Percentiles rank a stretch among this genome's conserved stretches.
Evolutionary conservation across 2,797 vertebrate species (phyloP).

Genomic region (Zenarchopterus dispar): DNA sequence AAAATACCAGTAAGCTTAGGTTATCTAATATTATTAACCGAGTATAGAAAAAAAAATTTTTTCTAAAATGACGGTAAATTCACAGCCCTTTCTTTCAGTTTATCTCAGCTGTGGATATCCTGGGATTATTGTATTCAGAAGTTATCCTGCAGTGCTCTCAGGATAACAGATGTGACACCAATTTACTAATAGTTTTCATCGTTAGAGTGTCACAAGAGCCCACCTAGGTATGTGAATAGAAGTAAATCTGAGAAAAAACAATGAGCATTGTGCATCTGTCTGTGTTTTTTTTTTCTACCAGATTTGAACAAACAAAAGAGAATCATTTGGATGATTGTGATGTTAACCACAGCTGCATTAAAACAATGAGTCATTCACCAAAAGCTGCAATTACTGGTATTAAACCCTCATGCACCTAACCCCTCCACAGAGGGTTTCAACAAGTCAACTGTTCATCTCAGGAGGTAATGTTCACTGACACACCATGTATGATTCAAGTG

Average conservation of each 20-base stretch:
- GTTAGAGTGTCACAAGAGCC: conserved; percentile 54
- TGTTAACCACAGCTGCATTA: conserved; percentile 74
- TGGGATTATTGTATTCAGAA: background rate
- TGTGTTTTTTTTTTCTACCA: background rate
- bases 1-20: no score
- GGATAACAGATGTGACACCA: conserved; percentile 9
- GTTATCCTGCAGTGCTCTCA: background rate
- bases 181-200: conserved; percentile 52
- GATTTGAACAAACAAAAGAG: conserved; percentile 39
- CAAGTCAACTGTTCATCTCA: conserved; percentile 63
- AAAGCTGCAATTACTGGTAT: conserved; percentile 78
- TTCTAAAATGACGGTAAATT: no score
- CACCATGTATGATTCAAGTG: conserved; percentile 47
- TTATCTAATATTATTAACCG: no score
- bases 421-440: conserved; percentile 53
- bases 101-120: background rate
- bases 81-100: no score
- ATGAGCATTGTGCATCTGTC: conserved; percentile 12
- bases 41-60: no score
- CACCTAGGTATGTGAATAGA: conserved; percentile 10
- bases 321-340: conserved; percentile 67
- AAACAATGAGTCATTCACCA: conserved; percentile 72
- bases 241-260: conserved; percentile 14
- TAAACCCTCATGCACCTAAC: conserved; percentile 62
- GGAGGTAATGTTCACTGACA: conserved; percentile 37